A percentile compares a stretch with the other conserved stretches of the same genome.
phyloP scores from a whole-genome alignment of 2,888 invertebrate genomes.

The Idaea aversata region DNA sequence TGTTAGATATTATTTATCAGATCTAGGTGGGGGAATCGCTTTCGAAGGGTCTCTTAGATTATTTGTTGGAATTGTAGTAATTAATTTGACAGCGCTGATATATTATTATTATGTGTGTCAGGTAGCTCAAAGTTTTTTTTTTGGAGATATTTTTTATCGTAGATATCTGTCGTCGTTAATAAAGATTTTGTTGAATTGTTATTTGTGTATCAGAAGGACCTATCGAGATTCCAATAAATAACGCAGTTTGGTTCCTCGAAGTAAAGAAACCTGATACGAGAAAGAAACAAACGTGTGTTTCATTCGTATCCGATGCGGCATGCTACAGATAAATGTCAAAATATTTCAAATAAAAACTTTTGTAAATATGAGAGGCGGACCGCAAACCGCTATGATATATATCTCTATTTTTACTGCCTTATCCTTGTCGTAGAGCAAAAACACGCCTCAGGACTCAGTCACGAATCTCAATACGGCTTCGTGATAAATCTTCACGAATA shows the following conservation, averaged over 20 bases:
- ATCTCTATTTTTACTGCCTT: conserved; percentile 62
- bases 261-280: conserved; percentile 26
- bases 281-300: conserved; percentile 37
- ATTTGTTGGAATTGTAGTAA: too few species aligned
- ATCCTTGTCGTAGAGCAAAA: conserved; percentile 55
- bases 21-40: too few species aligned
- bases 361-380: conserved; percentile 58
- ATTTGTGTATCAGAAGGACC: neutral
- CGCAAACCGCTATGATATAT: conserved; percentile 62
- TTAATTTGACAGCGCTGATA: too few species aligned
- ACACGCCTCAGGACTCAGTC: conserved; percentile 54
- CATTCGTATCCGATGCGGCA: conserved; percentile 37
- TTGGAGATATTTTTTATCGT: neutral
- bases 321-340: conserved; percentile 74
- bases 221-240: conserved; percentile 40
- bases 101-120: neutral
- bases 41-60: too few species aligned
- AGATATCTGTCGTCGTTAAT: neutral
- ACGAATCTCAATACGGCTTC: conserved; percentile 67
- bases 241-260: conserved; percentile 53
- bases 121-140: neutral
- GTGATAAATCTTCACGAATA: conserved; percentile 76
- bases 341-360: conserved; percentile 64
- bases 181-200: neutral
- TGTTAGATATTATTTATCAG: too few species aligned